Evolutionary conservation across 1,140 invertebrate species (phyloP).

Genomic region (Bombus consobrinus): DNA sequence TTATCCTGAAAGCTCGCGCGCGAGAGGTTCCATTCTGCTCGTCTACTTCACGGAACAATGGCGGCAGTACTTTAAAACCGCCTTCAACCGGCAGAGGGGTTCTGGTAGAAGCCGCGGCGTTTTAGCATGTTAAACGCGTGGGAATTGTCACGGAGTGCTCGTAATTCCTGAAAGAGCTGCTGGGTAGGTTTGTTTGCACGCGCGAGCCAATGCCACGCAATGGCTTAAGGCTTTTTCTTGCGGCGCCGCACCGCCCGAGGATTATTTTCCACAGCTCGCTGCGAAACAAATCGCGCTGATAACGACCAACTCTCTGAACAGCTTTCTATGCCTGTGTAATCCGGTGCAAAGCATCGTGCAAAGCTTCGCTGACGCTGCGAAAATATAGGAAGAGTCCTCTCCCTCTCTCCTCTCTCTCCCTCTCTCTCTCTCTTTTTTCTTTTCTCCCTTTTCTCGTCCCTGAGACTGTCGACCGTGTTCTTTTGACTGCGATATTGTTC

Average conservation of each 20-base stretch:
- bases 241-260: not conserved
- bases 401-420: not conserved
- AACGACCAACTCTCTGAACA: conserved; percentile 14
- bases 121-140: conserved; percentile 52
- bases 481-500: not conserved
- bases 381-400: not conserved
- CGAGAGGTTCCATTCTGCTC: conserved; percentile 35
- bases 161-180: conserved; percentile 40
- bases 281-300: conserved; percentile 47
- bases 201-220: conserved; percentile 20
- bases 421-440: not conserved
- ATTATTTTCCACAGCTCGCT: conserved; percentile 25
- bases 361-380: not conserved
- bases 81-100: not conserved
- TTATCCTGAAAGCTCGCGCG: conserved; percentile 40
- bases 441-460: not conserved
- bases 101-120: not conserved
- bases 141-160: conserved; percentile 52
- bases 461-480: not conserved
- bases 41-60: conserved; percentile 51
- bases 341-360: not conserved
- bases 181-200: conserved; percentile 36
- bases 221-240: conserved; percentile 45
- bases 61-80: conserved; percentile 44
- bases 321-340: conserved; percentile 17